phyloP scores from a whole-genome alignment of 1,140 invertebrate genomes.

The Heliconius hewitsoni region DNA sequence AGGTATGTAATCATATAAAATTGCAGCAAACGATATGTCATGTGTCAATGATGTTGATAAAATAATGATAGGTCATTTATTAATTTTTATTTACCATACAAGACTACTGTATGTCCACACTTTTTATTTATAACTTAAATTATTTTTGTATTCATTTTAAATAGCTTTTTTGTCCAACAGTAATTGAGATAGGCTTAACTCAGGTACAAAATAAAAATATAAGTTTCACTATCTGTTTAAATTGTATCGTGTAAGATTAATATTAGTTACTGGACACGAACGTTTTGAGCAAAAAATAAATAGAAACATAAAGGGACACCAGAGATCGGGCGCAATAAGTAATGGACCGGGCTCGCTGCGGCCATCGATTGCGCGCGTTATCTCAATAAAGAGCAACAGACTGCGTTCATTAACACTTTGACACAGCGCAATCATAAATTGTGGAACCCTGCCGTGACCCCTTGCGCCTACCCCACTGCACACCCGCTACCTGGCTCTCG shows the following conservation, averaged over 20 bases:
- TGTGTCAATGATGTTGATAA: conserved; percentile 37
- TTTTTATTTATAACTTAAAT: neutral
- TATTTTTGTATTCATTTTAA: neutral
- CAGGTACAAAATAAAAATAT: conserved; percentile 3
- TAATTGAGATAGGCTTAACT: neutral
- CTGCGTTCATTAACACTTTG: conserved; percentile 79
- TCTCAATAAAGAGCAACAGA: conserved; percentile 80
- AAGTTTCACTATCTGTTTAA: conserved; percentile 54
- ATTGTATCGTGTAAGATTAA: conserved; percentile 66
- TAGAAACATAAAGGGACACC: conserved; percentile 68
- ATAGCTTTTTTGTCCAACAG: neutral
- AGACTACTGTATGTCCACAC: neutral
- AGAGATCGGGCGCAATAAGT: conserved; percentile 72
- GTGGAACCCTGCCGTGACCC: conserved; percentile 71
- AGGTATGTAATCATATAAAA: conserved; percentile 29
- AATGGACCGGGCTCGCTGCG: conserved; percentile 60
- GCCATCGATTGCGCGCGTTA: conserved; percentile 76
- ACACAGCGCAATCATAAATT: conserved; percentile 79
- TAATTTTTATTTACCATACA: conserved; percentile 27
- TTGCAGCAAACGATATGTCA: conserved; percentile 38
- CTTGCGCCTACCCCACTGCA: conserved; percentile 58
- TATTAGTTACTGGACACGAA: conserved; percentile 71
- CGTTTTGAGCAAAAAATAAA: conserved; percentile 60
- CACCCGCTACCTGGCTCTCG: conserved; percentile 58
- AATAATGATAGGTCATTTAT: conserved; percentile 38